phyloP scores from a whole-genome alignment of 2,797 vertebrate species.

The Erethizon dorsatum region DNA sequence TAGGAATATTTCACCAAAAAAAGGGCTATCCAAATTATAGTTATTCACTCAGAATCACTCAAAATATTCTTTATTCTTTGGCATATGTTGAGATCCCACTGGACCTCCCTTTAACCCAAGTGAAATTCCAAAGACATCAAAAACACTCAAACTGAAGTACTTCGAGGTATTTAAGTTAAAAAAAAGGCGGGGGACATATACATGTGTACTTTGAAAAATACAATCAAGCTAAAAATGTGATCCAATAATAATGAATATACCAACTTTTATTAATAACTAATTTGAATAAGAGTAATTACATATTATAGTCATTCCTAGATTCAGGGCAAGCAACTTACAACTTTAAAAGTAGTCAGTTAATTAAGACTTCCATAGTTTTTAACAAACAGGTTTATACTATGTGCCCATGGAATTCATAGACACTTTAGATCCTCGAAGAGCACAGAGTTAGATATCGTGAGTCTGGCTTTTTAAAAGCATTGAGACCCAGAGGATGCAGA shows the following conservation, averaged over 20 bases:
- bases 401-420: not conserved
- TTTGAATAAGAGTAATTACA: constrained; percentile 10
- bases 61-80: not conserved
- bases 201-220: not conserved
- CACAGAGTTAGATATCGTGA: not conserved
- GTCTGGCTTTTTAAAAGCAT: not conserved
- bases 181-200: not conserved
- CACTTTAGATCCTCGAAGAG: not conserved
- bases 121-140: constrained; percentile 40
- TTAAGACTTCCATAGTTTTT: not conserved
- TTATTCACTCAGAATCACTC: not conserved
- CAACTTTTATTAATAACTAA: not conserved
- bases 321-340: not conserved
- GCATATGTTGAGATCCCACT: not conserved
- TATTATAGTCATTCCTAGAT: constrained; percentile 23
- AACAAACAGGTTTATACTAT: constrained; percentile 10
- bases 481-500: not conserved
- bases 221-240: not conserved
- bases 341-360: not conserved
- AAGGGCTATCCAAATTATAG: not conserved
- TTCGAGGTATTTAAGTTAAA: not conserved
- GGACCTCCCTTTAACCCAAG: not conserved
- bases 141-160: not conserved
- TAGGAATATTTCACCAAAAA: not conserved
- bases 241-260: not conserved